Evolutionary conservation across 2,888 invertebrate genomes (phyloP), one percentile per base, ranked within the genome.

Genomic region (Pantelozetes paolii): DNA sequence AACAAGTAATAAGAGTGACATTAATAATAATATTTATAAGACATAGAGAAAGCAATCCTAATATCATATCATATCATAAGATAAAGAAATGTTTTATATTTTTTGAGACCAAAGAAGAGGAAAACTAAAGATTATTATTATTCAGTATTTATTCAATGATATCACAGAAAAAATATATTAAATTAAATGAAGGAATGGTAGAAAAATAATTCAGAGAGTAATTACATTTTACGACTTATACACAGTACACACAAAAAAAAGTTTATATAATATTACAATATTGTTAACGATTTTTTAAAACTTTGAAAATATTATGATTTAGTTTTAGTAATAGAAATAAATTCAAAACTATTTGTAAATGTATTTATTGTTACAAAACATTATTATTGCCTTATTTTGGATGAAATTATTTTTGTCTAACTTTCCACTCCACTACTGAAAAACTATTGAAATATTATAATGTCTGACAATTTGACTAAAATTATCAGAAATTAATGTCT

Each of bases 21-120:
- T 64, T 36, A 64, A 64, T 64, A 64, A 36, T 64, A 36, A 36
- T 64, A 64, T 64, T 36, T 36, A 64, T 64, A 64, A 64, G 64
- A 36, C 36, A 36, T 13, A 20, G 5, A 30, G 18, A 59, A 23
- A 50, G 50, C 13, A 59, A 59, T 59, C 59, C 59, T 28, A 59
- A 64, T 11, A 62, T 45, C 45, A 62, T 23, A 32, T 62, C 32
- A 36, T 40, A 62, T 57, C 15, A 23, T 23, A 5, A 13, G 62
- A 62, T 62, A 62, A 32, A 62, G 28, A 64, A 64, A 64, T 32
- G 36, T 11, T 11, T 36, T 13, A 59, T 57, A 13, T 57, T 57
- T 48, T 48, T 48, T 9, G 15, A 9, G 15, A 48, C 8, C 23
- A 20, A 3, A 54, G 1, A 1, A 59, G 8, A 15, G 13, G 23